Base-by-base conservation (phyloP, 2,888 invertebrate species). In the Ophioninae sp. region DNA sequence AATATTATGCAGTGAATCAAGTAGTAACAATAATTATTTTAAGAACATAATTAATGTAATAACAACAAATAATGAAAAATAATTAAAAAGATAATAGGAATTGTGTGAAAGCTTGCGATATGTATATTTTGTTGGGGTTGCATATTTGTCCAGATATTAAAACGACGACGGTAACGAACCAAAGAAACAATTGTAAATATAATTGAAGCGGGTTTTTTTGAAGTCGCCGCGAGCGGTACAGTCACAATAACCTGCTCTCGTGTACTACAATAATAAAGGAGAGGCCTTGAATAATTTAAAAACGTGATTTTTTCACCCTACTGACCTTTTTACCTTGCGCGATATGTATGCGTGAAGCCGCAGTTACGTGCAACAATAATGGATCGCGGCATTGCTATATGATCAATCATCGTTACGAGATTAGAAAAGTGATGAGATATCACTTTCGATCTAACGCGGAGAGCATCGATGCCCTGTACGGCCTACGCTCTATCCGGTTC, bases 361-460 rank as follows among this genome's bases (percentile, higher is more conserved):
- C 20, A 20, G 20, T 59, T 61, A 61, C 59, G 39, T 41, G 76
- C 56, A 58, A 75, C 71, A 78, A 77, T 75, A 71, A 78, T 23
- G 30, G 39, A 64, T 10, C 39, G 51, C 61, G 80, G 77, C 83
- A 80, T 81, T 81, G 83, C 69, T 58, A 78, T 39, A 23, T 69
- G 74, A 84, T 81, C 81, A 65, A 81, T 84, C 78, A 81, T 59
- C 78, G 78, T 78, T 75, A 61, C 22, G 75, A 67, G 59, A 84
- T 75, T 65, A 71, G 74, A 67, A 81, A 56, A 68, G 71, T 76
- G 72, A 79, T 79, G 64, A 71, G 59, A 75, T 64, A 69, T 84
- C 71, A 75, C 74, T 30, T 78, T 75, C 75, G 78, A 81, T 81
- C 78, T 64, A 75, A 69, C 64, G 69, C 65, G 51, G 59, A 8